phyloP scores from a whole-genome alignment of 2,113 vertebrate genomes.

The Leucoraja erinaceus region DNA sequence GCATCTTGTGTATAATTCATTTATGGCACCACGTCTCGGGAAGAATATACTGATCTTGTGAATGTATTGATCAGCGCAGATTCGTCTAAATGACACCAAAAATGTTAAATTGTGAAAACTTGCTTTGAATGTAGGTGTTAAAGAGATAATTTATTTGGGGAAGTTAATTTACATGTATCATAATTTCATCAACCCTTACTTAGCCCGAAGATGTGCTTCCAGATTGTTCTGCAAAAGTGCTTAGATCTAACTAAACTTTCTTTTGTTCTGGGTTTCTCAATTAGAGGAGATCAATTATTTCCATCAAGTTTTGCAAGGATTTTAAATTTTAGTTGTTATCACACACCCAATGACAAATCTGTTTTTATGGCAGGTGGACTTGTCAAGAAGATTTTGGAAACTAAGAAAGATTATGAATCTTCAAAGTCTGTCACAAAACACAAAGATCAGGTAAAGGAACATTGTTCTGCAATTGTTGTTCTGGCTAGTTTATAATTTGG shows the following conservation, averaged over 20 bases:
- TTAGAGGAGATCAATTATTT: too few relatives aligned
- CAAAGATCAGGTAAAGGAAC: slow-evolving; percentile 66
- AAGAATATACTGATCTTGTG: too few relatives aligned
- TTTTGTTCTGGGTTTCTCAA: too few relatives aligned
- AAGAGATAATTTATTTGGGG: neutral
- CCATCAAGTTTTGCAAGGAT: neutral
- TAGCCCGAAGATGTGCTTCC: too few relatives aligned
- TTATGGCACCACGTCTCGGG: neutral
- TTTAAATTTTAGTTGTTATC: neutral
- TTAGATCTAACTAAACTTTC: too few relatives aligned
- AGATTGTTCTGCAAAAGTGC: too few relatives aligned
- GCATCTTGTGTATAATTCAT: neutral
- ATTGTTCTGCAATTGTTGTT: slow-evolving; percentile 44
- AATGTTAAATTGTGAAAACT: neutral
- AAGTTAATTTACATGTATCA: neutral
- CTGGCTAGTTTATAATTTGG: slow-evolving; percentile 47
- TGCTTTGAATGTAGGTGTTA: neutral
- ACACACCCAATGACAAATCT: neutral
- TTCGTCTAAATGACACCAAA: neutral
- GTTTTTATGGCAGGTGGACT: slow-evolving; percentile 68
- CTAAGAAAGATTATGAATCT: slow-evolving; percentile 84
- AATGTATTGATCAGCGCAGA: too few relatives aligned
- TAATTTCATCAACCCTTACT: too few relatives aligned
- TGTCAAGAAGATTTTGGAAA: slow-evolving; percentile 88
- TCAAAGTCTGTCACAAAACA: slow-evolving; percentile 54